phyloP scores from a whole-genome alignment of 2,113 vertebrate species.

The Toxotes chatareus region DNA sequence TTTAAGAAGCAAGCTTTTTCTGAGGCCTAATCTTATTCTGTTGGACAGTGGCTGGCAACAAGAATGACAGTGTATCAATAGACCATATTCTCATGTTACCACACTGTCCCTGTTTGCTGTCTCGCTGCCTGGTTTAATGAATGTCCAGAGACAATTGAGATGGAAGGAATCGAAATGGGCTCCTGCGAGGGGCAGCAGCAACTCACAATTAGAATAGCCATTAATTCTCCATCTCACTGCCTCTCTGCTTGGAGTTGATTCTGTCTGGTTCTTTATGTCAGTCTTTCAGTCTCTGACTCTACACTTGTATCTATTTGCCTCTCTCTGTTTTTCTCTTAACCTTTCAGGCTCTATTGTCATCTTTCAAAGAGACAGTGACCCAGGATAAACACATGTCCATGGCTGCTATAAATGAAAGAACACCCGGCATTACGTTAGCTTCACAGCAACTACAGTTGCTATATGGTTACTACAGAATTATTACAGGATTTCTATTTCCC shows the following conservation, averaged over 20 bases:
- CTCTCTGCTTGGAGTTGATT: constrained; percentile 34
- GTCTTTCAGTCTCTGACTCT: constrained; percentile 8
- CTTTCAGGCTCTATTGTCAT: neutral
- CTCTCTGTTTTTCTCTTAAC: constrained; percentile 19
- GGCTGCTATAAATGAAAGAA: neutral
- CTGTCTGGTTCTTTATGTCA: neutral
- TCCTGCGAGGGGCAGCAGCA: constrained; percentile 48
- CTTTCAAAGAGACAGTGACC: neutral
- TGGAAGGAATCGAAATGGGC: constrained; percentile 60
- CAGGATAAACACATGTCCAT: neutral
- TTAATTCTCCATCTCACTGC: constrained; percentile 52
- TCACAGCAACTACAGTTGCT: neutral
- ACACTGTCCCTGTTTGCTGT: constrained; percentile 55
- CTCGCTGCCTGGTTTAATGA: constrained; percentile 68
- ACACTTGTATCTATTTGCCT: neutral
- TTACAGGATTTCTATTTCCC: neutral
- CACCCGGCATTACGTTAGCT: neutral
- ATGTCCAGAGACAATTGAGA: constrained; percentile 74
- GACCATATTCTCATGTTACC: constrained; percentile 65
- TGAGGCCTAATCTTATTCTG: constrained; percentile 49
- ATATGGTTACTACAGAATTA: too few species aligned
- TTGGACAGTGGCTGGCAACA: constrained; percentile 48
- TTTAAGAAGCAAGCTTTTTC: constrained; percentile 30
- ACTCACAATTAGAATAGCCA: constrained; percentile 59
- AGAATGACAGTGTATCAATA: constrained; percentile 67